Evolutionary conservation across 2,113 vertebrate genomes (phyloP).

Genomic region (Hippocampus mohnikei): DNA sequence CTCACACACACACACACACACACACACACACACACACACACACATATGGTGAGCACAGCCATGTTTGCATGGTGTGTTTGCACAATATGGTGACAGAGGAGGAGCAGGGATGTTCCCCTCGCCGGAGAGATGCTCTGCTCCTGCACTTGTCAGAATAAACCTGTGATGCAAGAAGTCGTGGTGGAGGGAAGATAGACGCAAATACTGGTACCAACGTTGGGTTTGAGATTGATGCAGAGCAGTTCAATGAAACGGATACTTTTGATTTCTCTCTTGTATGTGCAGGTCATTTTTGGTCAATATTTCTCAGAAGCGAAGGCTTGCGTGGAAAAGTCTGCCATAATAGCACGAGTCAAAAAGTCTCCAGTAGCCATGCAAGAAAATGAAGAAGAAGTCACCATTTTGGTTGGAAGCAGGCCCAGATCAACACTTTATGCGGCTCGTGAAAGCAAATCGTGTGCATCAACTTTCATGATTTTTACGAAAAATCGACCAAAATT

Average conservation of each 20-base stretch:
- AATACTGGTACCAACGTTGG: background rate
- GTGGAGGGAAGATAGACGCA: background rate
- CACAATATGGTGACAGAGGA: conserved; percentile 58
- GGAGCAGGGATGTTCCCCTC: conserved; percentile 39
- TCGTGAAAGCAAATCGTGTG: too few species aligned
- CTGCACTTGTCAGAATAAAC: conserved; percentile 1
- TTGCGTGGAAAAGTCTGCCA: too few species aligned
- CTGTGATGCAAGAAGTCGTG: background rate
- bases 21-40: conserved; percentile 14
- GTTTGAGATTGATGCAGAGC: background rate
- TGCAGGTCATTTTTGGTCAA: too few species aligned
- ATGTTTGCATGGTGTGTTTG: conserved; percentile 67
- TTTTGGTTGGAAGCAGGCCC: too few species aligned
- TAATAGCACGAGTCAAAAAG: too few species aligned
- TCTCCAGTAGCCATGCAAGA: too few species aligned
- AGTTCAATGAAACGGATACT: background rate
- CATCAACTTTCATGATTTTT: too few species aligned
- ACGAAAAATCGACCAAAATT: too few species aligned
- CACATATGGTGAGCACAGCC: conserved; percentile 31
- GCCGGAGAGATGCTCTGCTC: conserved; percentile 40
- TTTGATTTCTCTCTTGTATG: too few species aligned
- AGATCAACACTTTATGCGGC: too few species aligned
- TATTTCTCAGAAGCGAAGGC: too few species aligned
- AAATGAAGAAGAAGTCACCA: too few species aligned
- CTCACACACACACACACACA: conserved; percentile 2